A percentile compares a stretch with the other conserved stretches of the same genome.
Evolutionary conservation across 2,113 vertebrate genomes (phyloP).

Genomic region (Trichomycterus rosablanca): DNA sequence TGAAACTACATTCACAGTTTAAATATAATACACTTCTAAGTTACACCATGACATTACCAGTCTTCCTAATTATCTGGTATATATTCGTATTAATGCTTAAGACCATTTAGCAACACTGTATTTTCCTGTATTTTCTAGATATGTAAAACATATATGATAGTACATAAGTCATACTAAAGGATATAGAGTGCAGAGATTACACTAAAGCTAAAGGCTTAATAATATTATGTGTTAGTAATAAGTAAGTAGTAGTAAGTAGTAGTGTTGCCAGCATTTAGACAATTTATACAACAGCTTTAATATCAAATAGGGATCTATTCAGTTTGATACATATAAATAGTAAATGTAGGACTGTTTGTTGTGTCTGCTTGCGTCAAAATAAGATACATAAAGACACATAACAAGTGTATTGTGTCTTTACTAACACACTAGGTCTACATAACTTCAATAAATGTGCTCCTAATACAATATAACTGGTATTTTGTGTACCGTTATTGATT

Average conservation of each 20-base stretch:
- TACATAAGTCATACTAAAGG: too few species aligned
- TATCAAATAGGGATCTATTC: slow-evolving; percentile 4
- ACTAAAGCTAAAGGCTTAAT: too few species aligned
- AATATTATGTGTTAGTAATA: too few species aligned
- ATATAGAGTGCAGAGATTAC: too few species aligned
- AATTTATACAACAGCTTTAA: too few species aligned
- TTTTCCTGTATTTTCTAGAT: too few species aligned
- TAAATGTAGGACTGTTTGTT: slow-evolving; percentile 56
- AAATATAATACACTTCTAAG: slow-evolving; percentile 27
- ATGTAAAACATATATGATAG: too few species aligned
- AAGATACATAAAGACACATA: too few species aligned
- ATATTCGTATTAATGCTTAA: slow-evolving; percentile 7
- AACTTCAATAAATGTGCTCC: slow-evolving; percentile 16
- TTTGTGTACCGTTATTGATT: slow-evolving; percentile 17
- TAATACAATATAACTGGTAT: slow-evolving; percentile 26
- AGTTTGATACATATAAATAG: slow-evolving; percentile 25
- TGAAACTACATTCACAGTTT: slow-evolving; percentile 31
- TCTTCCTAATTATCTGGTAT: too few species aligned
- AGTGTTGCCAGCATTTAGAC: slow-evolving; percentile 34
- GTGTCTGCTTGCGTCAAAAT: too few species aligned
- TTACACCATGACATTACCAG: too few species aligned
- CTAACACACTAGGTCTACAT: slow-evolving; percentile 17
- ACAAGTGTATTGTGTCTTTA: slow-evolving; percentile 3
- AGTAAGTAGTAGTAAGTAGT: too few species aligned
- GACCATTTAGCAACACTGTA: neutral